phyloP scores from a whole-genome alignment of 2,113 vertebrate species.

The Chaetodon trifascialis region DNA sequence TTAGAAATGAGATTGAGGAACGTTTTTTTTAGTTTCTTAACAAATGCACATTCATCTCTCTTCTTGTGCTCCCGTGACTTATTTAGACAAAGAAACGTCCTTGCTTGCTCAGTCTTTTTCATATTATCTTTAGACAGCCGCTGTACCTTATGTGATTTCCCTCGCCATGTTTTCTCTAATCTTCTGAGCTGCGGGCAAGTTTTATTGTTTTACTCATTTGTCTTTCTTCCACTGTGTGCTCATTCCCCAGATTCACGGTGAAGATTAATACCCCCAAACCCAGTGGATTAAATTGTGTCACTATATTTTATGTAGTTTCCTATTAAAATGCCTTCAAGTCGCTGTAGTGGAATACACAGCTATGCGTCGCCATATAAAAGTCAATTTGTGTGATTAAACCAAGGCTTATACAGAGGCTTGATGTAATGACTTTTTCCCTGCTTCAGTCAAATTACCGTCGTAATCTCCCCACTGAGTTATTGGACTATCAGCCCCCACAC shows the following conservation, averaged over 20 bases:
- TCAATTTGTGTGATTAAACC: conserved; percentile 83
- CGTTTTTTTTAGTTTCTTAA: conserved; percentile 6
- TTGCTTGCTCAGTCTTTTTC: conserved; percentile 46
- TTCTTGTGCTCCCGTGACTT: conserved; percentile 30
- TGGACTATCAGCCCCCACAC: conserved; percentile 59
- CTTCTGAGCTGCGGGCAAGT: conserved; percentile 49
- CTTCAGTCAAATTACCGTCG: conserved; percentile 72
- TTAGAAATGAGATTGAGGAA: conserved; percentile 17
- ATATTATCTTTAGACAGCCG: conserved; percentile 40
- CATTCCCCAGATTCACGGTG: conserved; percentile 71
- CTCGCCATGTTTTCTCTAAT: conserved; percentile 47
- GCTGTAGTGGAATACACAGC: conserved; percentile 53
- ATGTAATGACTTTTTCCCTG: conserved; percentile 76
- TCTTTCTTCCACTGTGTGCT: conserved; percentile 57
- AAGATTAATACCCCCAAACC: conserved; percentile 78
- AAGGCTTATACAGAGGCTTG: conserved; percentile 63
- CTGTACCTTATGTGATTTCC: conserved; percentile 53
- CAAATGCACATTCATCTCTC: conserved; percentile 41
- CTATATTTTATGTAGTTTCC: conserved; percentile 76
- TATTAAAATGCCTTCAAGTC: conserved; percentile 79
- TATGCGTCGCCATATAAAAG: conserved; percentile 75
- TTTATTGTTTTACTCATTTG: conserved; percentile 71
- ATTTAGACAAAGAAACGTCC: conserved; percentile 35
- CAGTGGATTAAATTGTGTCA: conserved; percentile 77
- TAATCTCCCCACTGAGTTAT: conserved; percentile 74